Conservation (phyloP, 2,888 invertebrate genomes). For the Danaus chrysippus region DNA sequence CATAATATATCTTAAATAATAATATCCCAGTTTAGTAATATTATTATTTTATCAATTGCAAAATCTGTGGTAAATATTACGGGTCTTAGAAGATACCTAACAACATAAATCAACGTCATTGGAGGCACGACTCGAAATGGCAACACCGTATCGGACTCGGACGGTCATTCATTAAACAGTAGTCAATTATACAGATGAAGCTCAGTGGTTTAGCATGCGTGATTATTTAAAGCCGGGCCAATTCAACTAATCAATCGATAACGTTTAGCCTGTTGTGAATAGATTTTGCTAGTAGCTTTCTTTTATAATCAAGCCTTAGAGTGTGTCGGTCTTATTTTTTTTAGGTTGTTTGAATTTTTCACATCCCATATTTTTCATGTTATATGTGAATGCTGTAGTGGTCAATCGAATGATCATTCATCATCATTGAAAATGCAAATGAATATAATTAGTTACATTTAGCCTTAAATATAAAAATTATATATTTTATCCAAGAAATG, state of each 20-base stretch:
- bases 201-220: slow-evolving; percentile 22
- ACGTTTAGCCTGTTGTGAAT: neutral
- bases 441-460: too few species aligned
- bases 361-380: too few species aligned
- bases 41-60: slow-evolving; percentile 11
- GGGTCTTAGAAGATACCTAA: slow-evolving; percentile 25
- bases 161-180: slow-evolving; percentile 29
- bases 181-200: slow-evolving; percentile 32
- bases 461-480: slow-evolving; percentile 9
- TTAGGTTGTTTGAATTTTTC: too few species aligned
- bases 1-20: too few species aligned
- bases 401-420: too few species aligned
- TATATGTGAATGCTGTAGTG: too few species aligned
- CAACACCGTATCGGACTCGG: slow-evolving; percentile 29
- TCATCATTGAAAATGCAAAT: too few species aligned
- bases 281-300: neutral
- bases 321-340: too few species aligned
- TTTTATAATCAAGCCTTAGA: too few species aligned
- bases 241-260: neutral
- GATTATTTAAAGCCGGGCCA: slow-evolving; percentile 9
- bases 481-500: neutral
- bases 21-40: too few species aligned
- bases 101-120: slow-evolving; percentile 29
- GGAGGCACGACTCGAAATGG: slow-evolving; percentile 27
- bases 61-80: slow-evolving; percentile 25